Evolutionary conservation across 92 coral and sea anemone genomes (phyloP), one percentile per base, ranked within the genome.

Genomic region (Pocillopora grandis): DNA sequence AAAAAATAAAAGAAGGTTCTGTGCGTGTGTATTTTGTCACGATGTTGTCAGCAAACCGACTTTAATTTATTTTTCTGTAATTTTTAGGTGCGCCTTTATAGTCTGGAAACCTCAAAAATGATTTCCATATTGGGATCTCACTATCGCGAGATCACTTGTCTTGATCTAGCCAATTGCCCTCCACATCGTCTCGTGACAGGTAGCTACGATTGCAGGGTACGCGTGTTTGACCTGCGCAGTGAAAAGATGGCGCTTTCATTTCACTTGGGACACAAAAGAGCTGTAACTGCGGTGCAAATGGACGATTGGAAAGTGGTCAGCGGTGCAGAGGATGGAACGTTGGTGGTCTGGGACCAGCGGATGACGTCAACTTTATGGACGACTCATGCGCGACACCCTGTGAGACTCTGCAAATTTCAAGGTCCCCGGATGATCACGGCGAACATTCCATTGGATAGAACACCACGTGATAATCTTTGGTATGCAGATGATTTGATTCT

Each of bases 221-320:
- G 98, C 62, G 88, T 96, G 31, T 96, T 78, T 83, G 98, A 96
- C 92, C 77, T 92, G 82, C 95, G 98, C 71, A 85, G 89, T 63
- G 96, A 92, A 67, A 31, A 72, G 65, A 76, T 89, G 9, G 93
- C 77, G 72, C 73, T 83, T 5, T 69, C 80, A n/a, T 87, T 96
- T 58, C 93, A 94, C 80, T 58, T 73, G 71, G 98, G 98, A n/a
- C 98, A 94, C 71, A 82, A 90, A n/a, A 76, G 91, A 58, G 69
- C 81, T 18, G 93, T 94, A 42, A 94, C 98, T 23, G 72, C 98
- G 5, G 98, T 94, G 21, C 98, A 96, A 81, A 92, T 96, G 96
- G 98, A 94, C 87, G 95, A 92, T 68, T 91, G 94, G 90, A 92
- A 94, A 81, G 94, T 93, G 63, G 98, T 96, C 82, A 96, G 98